Conservation (phyloP, 2,888 invertebrate species). For the Mesochorus sp. region DNA sequence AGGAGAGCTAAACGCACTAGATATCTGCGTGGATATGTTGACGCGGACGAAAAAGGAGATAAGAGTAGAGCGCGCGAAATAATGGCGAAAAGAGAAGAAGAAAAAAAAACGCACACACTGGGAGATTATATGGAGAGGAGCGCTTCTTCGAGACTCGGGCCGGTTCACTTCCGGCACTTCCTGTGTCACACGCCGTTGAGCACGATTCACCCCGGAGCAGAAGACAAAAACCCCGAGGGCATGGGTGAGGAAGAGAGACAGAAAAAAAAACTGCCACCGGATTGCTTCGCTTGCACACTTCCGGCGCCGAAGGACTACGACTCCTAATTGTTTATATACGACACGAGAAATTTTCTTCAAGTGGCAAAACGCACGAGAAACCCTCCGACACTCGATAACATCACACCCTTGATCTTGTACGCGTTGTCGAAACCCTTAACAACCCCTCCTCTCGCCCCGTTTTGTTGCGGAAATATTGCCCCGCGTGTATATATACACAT, state of each 20-base stretch:
- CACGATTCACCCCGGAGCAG: constrained; percentile 74
- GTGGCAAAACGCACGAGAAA: constrained; percentile 38
- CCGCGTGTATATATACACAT: neutral
- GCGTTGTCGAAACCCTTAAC: constrained; percentile 21
- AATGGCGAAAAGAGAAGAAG: constrained; percentile 1
- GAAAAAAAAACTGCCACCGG: constrained; percentile 37
- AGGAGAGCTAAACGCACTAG: constrained; percentile 26
- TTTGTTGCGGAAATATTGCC: constrained; percentile 37
- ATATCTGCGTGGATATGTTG: neutral
- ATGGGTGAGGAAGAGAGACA: neutral
- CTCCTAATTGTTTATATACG: constrained; percentile 76
- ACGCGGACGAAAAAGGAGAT: neutral
- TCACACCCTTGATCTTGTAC: constrained; percentile 27
- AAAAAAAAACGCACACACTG: constrained; percentile 5
- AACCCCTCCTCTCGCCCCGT: neutral
- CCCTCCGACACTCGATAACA: constrained; percentile 31
- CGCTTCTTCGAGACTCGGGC: constrained; percentile 54
- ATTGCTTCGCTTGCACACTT: constrained; percentile 67
- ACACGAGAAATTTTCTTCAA: constrained; percentile 61
- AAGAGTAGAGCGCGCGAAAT: neutral
- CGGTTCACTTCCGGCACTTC: constrained; percentile 75
- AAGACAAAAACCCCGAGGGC: neutral
- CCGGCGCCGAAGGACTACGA: constrained; percentile 64
- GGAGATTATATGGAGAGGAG: constrained; percentile 45
- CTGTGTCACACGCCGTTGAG: constrained; percentile 82